A percentile compares a stretch with the other conserved stretches of the same genome.
These are phyloP conservation scores for Acanthis flammea DNA, from an alignment of 2,797 vertebrate species.

Conservation along the genomic window DNA sequence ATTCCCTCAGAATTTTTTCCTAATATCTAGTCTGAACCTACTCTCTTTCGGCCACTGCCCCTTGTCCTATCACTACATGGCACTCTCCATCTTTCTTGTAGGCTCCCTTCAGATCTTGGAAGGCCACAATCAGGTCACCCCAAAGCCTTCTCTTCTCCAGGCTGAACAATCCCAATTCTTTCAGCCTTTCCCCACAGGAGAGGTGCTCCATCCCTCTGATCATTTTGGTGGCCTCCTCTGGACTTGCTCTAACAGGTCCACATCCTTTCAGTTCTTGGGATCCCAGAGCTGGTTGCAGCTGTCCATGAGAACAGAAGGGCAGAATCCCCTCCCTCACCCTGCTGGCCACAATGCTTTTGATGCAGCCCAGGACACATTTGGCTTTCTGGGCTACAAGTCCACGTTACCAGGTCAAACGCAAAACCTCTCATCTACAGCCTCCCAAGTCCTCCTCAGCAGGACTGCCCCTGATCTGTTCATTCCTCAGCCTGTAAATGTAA, in stretches of 20 bases:
- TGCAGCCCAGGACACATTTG: accelerated
- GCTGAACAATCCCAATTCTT: background rate
- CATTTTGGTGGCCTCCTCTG: background rate
- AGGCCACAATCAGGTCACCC: background rate
- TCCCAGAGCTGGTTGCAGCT: background rate
- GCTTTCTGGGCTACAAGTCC: background rate
- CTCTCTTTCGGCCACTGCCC: background rate
- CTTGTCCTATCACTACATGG: background rate
- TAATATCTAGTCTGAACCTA: background rate
- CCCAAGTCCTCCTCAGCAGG: background rate
- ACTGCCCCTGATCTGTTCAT: background rate
- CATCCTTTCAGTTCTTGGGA: background rate
- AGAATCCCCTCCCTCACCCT: background rate
- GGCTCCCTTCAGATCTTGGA: background rate
- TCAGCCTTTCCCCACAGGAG: background rate
- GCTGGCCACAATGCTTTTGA: accelerated
- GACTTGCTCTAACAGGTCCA: background rate
- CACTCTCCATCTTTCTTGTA: background rate
- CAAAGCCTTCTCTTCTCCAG: background rate
- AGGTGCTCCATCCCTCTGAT: background rate
- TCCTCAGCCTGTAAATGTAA: background rate
- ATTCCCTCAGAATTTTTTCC: background rate
- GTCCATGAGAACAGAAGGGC: background rate
- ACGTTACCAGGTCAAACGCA: background rate
- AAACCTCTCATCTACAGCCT: background rate